Evolutionary conservation across 1,140 invertebrate genomes (phyloP).

Genomic region (Mizuhopecten yessoensis): DNA sequence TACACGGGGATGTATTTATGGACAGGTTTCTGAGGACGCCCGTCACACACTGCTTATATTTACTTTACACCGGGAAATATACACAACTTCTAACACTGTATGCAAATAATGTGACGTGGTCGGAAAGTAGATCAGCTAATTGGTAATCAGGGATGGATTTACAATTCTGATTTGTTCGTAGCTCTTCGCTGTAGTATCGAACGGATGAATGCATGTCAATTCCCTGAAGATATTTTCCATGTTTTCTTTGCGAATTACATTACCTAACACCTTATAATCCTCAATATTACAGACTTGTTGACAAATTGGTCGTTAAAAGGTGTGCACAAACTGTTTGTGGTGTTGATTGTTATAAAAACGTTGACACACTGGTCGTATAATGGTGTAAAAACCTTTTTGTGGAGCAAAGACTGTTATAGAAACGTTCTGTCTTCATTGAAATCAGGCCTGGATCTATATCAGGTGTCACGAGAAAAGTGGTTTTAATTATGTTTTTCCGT

Average conservation of each 20-base stretch:
- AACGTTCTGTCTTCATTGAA: not conserved
- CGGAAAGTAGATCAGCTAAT: not conserved
- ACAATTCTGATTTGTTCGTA: not conserved
- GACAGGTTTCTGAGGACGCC: not conserved
- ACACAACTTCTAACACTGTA: no score
- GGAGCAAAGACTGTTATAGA: not conserved
- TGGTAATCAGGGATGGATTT: not conserved
- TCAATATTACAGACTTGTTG: not conserved
- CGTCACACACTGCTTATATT: not conserved
- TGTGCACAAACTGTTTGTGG: not conserved
- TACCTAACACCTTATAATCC: not conserved
- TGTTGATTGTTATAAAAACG: not conserved
- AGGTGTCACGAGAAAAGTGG: not conserved
- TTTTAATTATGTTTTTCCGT: no score
- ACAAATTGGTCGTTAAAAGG: not conserved
- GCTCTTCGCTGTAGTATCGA: not conserved
- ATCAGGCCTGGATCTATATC: not conserved
- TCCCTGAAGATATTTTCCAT: not conserved
- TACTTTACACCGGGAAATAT: not conserved
- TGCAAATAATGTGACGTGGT: no score
- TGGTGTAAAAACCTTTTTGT: not conserved
- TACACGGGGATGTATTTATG: not conserved
- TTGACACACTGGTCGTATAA: not conserved
- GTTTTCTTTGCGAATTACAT: not conserved
- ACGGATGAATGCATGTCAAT: not conserved